phyloP scores from a whole-genome alignment of 2,113 vertebrate genomes.

The Zootoca vivipara region DNA sequence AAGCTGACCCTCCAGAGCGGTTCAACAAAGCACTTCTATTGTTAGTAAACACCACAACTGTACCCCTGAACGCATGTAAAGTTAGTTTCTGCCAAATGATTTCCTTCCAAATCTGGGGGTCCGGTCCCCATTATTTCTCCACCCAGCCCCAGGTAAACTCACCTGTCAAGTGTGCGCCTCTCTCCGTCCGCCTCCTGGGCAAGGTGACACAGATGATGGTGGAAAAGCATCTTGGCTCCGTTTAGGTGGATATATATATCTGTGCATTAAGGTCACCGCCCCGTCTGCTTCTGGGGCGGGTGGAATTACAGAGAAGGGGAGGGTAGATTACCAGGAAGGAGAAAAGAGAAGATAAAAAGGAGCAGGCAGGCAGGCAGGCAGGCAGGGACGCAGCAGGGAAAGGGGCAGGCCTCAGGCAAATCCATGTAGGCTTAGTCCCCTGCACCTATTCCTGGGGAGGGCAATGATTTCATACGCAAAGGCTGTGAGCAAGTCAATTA shows the following conservation, averaged over 20 bases:
- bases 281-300: slow-evolving; percentile 11
- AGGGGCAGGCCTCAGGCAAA: neutral
- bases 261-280: slow-evolving; percentile 21
- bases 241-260: neutral
- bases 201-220: neutral
- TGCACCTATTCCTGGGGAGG: neutral
- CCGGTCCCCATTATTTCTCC: neutral
- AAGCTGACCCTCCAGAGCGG: too few species aligned
- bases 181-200: neutral
- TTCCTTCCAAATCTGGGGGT: neutral
- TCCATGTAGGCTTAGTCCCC: neutral
- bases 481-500: slow-evolving; percentile 2
- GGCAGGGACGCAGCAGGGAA: neutral
- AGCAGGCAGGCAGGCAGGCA: neutral
- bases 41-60: neutral
- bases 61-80: neutral
- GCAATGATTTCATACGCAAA: neutral
- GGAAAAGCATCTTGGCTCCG: neutral
- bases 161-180: neutral
- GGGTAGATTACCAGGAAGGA: slow-evolving; percentile 15
- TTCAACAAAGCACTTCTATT: neutral
- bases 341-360: neutral
- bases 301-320: slow-evolving; percentile 29
- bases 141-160: neutral
- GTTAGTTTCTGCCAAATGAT: neutral